A percentile compares a stretch with the other conserved stretches of the same genome.
These are phyloP conservation scores for Cryptosula pallasiana DNA, from an alignment of 2,888 invertebrate genomes.

Conservation along the genomic window DNA sequence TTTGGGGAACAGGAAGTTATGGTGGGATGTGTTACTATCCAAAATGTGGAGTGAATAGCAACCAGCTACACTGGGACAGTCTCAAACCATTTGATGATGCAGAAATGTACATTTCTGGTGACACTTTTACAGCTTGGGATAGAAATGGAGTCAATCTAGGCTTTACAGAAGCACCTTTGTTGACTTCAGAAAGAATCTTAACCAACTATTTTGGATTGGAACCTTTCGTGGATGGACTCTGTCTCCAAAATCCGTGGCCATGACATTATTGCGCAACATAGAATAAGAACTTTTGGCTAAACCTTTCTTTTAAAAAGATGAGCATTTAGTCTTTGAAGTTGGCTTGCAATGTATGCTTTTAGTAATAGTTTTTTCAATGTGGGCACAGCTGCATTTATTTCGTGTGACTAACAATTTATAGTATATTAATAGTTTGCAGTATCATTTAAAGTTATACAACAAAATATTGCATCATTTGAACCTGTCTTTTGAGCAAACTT, in stretches of 20 bases:
- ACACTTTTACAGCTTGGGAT: neutral
- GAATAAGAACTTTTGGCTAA: too few relatives aligned
- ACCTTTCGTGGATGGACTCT: neutral
- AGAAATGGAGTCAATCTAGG: neutral
- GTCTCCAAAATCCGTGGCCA: neutral
- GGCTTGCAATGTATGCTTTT: too few relatives aligned
- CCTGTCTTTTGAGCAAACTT: too few relatives aligned
- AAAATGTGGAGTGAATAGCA: neutral
- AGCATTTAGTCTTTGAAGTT: too few relatives aligned
- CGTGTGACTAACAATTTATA: too few relatives aligned
- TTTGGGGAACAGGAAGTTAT: neutral
- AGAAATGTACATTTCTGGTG: neutral
- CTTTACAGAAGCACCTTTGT: neutral
- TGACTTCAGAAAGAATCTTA: conserved; percentile 8
- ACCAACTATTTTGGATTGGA: conserved; percentile 10
- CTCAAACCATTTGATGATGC: conserved; percentile 13
- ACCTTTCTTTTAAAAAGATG: too few relatives aligned
- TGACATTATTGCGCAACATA: too few relatives aligned
- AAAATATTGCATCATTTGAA: too few relatives aligned
- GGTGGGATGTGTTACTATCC: neutral
- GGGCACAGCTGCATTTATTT: too few relatives aligned
- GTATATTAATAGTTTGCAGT: too few relatives aligned
- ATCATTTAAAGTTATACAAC: too few relatives aligned
- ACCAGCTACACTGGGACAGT: neutral
- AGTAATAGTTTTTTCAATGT: too few relatives aligned